Conservation (phyloP, 2,113 vertebrate genomes). For the Anseranas semipalmata region DNA sequence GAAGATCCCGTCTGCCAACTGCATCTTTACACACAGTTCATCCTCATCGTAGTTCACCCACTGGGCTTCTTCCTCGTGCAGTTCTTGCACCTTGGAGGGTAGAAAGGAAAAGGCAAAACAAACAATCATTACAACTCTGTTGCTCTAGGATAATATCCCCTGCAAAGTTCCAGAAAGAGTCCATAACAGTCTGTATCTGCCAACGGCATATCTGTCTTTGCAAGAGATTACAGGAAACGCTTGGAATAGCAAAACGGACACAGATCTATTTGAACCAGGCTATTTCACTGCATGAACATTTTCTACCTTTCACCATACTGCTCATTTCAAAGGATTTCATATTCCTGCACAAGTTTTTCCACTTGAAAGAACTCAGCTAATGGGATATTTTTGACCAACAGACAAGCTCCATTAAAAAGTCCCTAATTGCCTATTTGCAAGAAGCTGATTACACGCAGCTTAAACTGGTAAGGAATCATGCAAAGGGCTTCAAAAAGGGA, state of each 20-base stretch:
- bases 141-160: neutral
- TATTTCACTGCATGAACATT: neutral
- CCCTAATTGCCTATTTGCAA: neutral
- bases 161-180: slow-evolving; percentile 15
- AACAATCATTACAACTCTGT: neutral
- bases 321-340: neutral
- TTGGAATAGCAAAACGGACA: slow-evolving; percentile 14
- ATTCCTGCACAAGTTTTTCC: neutral
- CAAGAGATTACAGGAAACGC: slow-evolving; percentile 2
- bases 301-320: neutral
- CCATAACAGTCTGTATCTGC: neutral
- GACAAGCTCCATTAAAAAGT: neutral
- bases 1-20: slow-evolving; percentile 96
- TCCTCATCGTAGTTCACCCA: slow-evolving; percentile 99
- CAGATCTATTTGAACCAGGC: neutral
- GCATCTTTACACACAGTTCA: slow-evolving; percentile 96
- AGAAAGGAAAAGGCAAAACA: neutral
- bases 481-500: neutral
- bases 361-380: neutral
- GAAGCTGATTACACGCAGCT: neutral
- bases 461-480: neutral
- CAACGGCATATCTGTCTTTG: slow-evolving; percentile 4
- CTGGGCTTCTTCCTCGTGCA: slow-evolving; percentile 94
- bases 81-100: slow-evolving; percentile 89
- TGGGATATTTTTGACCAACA: neutral